Percentiles rank a stretch among this genome's conserved stretches.
Evolutionary conservation across 2,888 invertebrate species (phyloP).

Genomic region (Automeris io): DNA sequence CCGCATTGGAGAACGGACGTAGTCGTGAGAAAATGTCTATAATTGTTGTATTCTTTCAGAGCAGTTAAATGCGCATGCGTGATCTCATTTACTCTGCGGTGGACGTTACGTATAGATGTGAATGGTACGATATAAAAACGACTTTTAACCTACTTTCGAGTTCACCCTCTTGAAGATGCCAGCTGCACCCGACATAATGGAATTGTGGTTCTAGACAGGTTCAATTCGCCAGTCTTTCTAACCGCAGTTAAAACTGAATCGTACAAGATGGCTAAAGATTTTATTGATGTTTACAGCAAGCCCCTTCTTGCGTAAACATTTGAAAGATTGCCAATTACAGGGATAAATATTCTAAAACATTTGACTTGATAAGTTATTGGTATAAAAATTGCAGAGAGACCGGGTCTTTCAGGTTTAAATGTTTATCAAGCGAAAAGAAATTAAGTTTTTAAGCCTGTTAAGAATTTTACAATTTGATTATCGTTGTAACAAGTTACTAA

Average conservation of each 20-base stretch:
- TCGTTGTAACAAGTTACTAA: too few relatives aligned
- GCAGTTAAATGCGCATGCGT: slow-evolving; percentile 20
- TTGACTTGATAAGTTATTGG: too few relatives aligned
- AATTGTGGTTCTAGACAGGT: slow-evolving; percentile 9
- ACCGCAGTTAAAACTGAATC: not conserved
- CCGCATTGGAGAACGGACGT: slow-evolving; percentile 23
- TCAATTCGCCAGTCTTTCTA: slow-evolving; percentile 17
- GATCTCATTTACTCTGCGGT: slow-evolving; percentile 12
- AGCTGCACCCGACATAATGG: slow-evolving; percentile 23
- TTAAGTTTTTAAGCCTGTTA: too few relatives aligned
- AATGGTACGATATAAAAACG: slow-evolving; percentile 23
- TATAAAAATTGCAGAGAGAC: too few relatives aligned
- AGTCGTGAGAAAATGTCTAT: slow-evolving; percentile 43
- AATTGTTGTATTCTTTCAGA: slow-evolving; percentile 35
- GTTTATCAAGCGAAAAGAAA: too few relatives aligned
- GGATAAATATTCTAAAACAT: too few relatives aligned
- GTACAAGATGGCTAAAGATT: not conserved
- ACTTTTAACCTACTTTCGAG: slow-evolving; percentile 37
- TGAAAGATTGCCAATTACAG: not conserved
- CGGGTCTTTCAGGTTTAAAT: too few relatives aligned
- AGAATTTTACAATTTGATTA: too few relatives aligned
- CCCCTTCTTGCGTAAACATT: not conserved
- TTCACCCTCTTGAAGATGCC: slow-evolving; percentile 20
- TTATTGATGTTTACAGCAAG: not conserved
- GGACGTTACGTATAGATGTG: slow-evolving; percentile 11